These are phyloP conservation scores for Cranoglanis bouderius DNA, from an alignment of 2,113 vertebrate species.

Conservation along the genomic window DNA sequence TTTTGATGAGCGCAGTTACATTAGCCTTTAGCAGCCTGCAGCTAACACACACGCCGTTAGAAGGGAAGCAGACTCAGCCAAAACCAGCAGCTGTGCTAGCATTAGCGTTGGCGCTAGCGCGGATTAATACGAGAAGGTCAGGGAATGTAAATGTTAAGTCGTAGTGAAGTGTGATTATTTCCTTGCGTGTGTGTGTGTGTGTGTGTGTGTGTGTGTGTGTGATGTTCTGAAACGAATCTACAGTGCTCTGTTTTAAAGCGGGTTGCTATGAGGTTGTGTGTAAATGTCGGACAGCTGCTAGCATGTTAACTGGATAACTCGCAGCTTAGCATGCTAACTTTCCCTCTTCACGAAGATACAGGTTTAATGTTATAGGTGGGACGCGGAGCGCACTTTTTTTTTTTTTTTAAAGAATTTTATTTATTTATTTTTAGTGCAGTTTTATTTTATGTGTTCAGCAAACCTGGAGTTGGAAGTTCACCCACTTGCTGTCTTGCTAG, in stretches of 20 bases:
- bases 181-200: neutral
- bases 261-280: neutral
- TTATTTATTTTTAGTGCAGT: too few species aligned
- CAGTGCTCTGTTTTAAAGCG: neutral
- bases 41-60: constrained; percentile 8
- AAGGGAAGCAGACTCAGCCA: neutral
- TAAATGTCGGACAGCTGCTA: neutral
- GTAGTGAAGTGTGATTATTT: neutral
- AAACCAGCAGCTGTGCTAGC: neutral
- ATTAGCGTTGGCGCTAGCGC: neutral
- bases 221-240: too few species aligned
- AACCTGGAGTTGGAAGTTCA: too few species aligned
- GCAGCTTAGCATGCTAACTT: neutral
- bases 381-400: neutral
- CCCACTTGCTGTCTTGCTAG: neutral
- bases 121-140: too few species aligned
- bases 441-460: neutral
- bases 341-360: neutral
- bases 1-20: neutral
- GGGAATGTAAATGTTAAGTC: too few species aligned
- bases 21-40: neutral
- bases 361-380: neutral
- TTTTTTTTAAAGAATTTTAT: too few species aligned
- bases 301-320: neutral
- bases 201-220: neutral